These are phyloP conservation scores for Deilephila elpenor DNA, from an alignment of 2,888 invertebrate species.

Conservation along the genomic window DNA sequence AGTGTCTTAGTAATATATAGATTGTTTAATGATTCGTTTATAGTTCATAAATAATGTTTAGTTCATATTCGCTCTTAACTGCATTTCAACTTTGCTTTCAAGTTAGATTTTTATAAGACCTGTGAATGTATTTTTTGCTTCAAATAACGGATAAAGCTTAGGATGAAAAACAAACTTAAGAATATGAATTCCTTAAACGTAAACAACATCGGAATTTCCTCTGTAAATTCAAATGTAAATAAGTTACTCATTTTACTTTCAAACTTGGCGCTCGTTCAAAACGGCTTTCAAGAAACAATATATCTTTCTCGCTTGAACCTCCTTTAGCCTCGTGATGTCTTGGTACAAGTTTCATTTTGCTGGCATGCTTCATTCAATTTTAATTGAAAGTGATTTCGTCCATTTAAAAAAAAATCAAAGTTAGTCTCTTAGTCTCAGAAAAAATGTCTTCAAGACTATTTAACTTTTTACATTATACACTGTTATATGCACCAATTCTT, in stretches of 20 bases:
- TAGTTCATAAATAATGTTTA: too few species aligned
- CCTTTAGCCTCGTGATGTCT: constrained; percentile 34
- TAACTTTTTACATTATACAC: too few species aligned
- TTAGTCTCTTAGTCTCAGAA: neutral
- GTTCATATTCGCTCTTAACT: too few species aligned
- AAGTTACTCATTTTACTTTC: neutral
- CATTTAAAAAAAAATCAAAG: neutral
- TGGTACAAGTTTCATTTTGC: constrained; percentile 39
- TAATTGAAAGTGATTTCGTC: neutral
- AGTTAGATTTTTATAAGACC: too few species aligned
- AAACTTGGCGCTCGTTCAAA: neutral
- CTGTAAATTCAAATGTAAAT: neutral
- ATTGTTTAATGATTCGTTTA: too few species aligned
- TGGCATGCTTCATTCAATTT: constrained; percentile 8
- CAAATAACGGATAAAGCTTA: neutral
- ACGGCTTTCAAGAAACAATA: neutral
- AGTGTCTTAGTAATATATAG: too few species aligned
- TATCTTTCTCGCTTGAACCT: neutral
- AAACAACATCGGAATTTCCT: neutral
- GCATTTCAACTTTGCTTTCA: too few species aligned
- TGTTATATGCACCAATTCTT: too few species aligned
- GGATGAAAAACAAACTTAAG: neutral
- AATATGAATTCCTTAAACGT: neutral
- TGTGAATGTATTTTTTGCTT: too few species aligned
- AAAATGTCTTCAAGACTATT: neutral